Evolutionary conservation across 35 echinoderm and acorn worm genomes (phyloP), one percentile per base, ranked within the genome.

Genomic region (Apostichopus californicus): DNA sequence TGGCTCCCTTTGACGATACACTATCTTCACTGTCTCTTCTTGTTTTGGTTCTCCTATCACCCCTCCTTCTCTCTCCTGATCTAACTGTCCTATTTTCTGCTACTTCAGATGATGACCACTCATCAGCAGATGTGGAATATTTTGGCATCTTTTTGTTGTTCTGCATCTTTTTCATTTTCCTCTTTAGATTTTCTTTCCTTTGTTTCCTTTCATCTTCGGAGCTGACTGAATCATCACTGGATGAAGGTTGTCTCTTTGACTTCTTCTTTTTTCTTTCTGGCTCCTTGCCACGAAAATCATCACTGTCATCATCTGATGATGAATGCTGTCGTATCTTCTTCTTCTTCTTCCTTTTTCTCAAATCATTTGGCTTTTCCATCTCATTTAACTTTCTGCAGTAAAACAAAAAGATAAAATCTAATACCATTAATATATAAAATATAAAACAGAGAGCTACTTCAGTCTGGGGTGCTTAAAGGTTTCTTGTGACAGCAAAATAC

Each of bases 151-250:
- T 71, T 15, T 73, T 92, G 12, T 15, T 53, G 13, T 14, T 25
- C n/a, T 92, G 54, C 54, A 54, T 26, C 15, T 63, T 81, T 26
- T 81, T 79, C 4, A 63, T 71, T 64, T 83, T 92, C 61, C 28
- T 70, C 59, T 52, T 92, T 52, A 54, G 15, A 3, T 79, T 61
- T 14, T 92, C 57, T 53, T 92, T 92, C 56, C 58, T 60, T 25
- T 92, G 77, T 66, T 12, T 92, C 78, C 79, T 82, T 26, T 92
- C 79, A 72, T 89, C 86, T 54, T 89, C 86, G 25, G 86, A 89
- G 60, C 57, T 72, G 34, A 55, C 86, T 17, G 60, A 9, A 25
- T 60, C 63, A 46, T 89, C 73, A 3, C 3, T 34, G 1, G 71
- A 59, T 57, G 73, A 91, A 17, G 78, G 72, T 8, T 56, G 71